Conservation (phyloP, 2,797 vertebrate genomes). For the Columba guinea region DNA sequence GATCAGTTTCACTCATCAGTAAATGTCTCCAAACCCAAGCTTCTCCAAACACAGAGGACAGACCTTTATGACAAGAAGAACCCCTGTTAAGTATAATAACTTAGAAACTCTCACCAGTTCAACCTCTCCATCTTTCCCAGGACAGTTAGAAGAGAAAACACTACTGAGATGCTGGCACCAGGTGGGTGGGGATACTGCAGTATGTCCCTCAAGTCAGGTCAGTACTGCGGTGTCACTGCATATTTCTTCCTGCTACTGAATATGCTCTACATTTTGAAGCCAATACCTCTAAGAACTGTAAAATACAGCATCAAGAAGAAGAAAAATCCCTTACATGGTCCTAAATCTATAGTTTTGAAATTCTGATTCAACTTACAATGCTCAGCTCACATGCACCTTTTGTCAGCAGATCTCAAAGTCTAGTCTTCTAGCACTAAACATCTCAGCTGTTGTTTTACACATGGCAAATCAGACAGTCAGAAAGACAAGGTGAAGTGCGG, state of each 20-base stretch:
- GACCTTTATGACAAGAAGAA: neutral
- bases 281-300: neutral
- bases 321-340: neutral
- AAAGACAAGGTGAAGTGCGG: neutral
- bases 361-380: neutral
- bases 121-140: neutral
- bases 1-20: neutral
- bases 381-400: neutral
- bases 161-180: neutral
- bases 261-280: neutral
- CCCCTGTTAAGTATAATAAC: neutral
- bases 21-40: neutral
- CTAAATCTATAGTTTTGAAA: neutral
- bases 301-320: neutral
- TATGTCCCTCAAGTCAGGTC: neutral
- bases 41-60: neutral
- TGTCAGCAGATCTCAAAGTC: neutral
- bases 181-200: neutral
- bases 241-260: neutral
- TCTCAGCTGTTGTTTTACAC: neutral
- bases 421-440: neutral
- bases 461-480: neutral
- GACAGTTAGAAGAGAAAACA: neutral
- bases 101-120: neutral
- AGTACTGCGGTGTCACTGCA: neutral